Evolutionary conservation across 2,888 invertebrate genomes (phyloP).

Genomic region (Quadroppia sp.): DNA sequence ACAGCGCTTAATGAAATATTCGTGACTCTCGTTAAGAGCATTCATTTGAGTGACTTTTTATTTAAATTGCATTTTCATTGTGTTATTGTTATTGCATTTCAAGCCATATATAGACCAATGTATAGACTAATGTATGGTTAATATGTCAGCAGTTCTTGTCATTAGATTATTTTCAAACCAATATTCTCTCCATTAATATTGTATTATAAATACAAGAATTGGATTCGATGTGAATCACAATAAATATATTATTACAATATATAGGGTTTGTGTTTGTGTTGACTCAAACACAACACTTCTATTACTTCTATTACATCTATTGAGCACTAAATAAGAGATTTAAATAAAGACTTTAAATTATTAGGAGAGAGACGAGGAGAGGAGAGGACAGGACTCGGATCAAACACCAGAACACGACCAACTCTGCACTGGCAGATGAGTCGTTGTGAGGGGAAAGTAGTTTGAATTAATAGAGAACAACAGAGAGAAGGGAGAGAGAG

Average conservation of each 20-base stretch:
- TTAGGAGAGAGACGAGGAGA: not conserved
- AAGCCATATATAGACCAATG: not conserved
- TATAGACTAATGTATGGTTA: not conserved
- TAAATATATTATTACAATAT: not conserved
- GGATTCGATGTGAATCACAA: not conserved
- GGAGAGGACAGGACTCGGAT: not conserved
- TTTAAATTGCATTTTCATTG: slow-evolving; percentile 24
- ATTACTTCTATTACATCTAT: not conserved
- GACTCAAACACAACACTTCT: not conserved
- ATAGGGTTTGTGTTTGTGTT: slow-evolving; percentile 10
- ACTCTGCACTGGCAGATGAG: not conserved
- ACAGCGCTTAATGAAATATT: slow-evolving; percentile 21
- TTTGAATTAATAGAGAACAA: not conserved
- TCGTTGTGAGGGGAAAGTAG: not conserved
- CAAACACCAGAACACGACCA: not conserved
- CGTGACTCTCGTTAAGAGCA: slow-evolving; percentile 12
- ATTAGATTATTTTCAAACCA: not conserved
- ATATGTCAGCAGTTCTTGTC: not conserved
- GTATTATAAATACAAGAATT: no score
- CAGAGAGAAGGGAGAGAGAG: not conserved
- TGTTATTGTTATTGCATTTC: slow-evolving; percentile 12
- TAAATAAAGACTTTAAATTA: slow-evolving; percentile 2
- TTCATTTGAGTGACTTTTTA: slow-evolving; percentile 19
- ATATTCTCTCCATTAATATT: no score
- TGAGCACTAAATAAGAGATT: not conserved